A percentile compares a stretch with the other conserved stretches of the same genome.
These are phyloP conservation scores for Sorex fumeus DNA, from an alignment of 2,113 vertebrate species.

Conservation along the genomic window DNA sequence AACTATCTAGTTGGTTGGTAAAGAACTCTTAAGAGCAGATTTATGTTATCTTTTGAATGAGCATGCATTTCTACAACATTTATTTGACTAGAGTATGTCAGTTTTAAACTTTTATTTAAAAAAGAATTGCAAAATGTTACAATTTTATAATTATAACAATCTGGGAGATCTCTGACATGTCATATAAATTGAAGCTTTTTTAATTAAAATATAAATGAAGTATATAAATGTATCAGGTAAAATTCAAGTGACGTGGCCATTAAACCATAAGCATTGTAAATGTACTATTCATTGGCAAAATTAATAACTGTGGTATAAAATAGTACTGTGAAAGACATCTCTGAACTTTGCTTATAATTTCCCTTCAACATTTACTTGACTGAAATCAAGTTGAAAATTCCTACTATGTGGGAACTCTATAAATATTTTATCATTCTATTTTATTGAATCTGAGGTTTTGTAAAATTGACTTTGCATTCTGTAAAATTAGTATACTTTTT, in stretches of 20 bases:
- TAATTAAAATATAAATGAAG: background rate
- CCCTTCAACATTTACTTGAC: background rate
- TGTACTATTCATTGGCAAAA: background rate
- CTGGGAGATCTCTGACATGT: background rate
- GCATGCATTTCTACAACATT: background rate
- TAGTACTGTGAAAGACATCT: background rate
- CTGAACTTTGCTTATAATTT: background rate
- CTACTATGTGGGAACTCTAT: background rate
- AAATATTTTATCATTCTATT: background rate
- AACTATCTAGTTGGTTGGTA: background rate
- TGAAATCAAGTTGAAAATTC: background rate
- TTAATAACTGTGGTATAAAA: background rate
- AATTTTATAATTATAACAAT: background rate
- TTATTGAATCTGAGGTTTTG: background rate
- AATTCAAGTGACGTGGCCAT: background rate
- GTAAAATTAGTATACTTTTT: too few species aligned
- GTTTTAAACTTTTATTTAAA: background rate
- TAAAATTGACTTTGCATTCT: too few species aligned
- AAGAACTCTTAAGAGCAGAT: background rate
- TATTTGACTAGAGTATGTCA: background rate
- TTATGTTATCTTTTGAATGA: slow-evolving; percentile 11
- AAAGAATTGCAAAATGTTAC: background rate
- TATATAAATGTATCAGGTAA: background rate
- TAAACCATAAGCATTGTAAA: background rate
- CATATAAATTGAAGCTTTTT: background rate